Percentiles rank a stretch among this genome's conserved stretches.
phyloP scores from a whole-genome alignment of 2,888 invertebrate species.

The Phymatocera aterrima region DNA sequence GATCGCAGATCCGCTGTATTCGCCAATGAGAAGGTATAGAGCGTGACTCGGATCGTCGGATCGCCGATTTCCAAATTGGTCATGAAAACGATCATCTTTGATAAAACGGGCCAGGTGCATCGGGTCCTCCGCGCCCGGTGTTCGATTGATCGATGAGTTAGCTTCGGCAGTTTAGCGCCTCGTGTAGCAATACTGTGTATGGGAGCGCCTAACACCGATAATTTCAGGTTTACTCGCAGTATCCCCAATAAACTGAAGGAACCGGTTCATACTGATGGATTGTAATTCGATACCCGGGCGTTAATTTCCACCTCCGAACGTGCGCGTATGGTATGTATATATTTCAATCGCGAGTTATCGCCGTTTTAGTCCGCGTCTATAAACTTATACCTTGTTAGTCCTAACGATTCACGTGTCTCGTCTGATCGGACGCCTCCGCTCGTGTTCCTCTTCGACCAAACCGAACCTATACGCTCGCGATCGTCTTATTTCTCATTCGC shows the following conservation, averaged over 20 bases:
- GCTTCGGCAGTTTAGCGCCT: constrained; percentile 64
- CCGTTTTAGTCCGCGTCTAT: background rate
- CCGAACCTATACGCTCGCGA: no score
- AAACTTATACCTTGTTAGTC: constrained; percentile 34
- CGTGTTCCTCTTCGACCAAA: background rate
- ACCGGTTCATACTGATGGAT: constrained; percentile 33
- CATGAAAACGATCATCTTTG: constrained; percentile 56
- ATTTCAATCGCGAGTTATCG: constrained; percentile 10
- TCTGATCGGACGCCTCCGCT: constrained; percentile 7
- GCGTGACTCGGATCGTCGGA: background rate
- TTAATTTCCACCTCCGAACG: constrained; percentile 9
- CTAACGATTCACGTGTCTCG: constrained; percentile 35
- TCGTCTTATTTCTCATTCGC: background rate
- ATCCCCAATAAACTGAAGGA: constrained; percentile 6
- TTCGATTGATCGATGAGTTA: constrained; percentile 65
- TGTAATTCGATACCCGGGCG: constrained; percentile 32
- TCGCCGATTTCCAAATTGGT: constrained; percentile 2
- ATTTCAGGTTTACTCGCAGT: constrained; percentile 53
- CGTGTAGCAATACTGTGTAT: no score
- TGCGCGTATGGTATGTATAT: no score
- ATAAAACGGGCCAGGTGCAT: constrained; percentile 67
- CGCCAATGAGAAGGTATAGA: no score
- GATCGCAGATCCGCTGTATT: no score
- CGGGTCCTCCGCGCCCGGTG: constrained; percentile 55
- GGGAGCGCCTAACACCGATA: no score